phyloP scores from a whole-genome alignment of 2,888 invertebrate species.

The Gryllus longicercus region DNA sequence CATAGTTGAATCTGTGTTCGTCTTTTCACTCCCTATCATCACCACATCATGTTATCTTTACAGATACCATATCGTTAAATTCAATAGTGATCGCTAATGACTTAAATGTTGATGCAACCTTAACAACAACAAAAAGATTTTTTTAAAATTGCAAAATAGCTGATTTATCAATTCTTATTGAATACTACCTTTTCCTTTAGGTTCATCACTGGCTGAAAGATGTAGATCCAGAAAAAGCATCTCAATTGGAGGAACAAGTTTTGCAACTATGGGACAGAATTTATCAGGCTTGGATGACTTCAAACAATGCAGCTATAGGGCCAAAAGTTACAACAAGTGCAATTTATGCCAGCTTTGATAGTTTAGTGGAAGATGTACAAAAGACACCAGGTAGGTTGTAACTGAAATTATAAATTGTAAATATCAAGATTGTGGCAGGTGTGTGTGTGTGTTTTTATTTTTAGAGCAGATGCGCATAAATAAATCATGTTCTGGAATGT shows the following conservation, averaged over 20 bases:
- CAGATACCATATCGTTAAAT: too few relatives aligned
- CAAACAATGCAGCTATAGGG: slow-evolving; percentile 58
- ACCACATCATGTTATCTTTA: too few relatives aligned
- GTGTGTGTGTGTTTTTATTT: background rate
- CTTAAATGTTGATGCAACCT: too few relatives aligned
- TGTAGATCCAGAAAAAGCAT: slow-evolving; percentile 74
- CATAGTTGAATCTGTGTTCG: too few relatives aligned
- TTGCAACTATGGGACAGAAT: slow-evolving; percentile 90
- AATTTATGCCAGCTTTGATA: slow-evolving; percentile 69
- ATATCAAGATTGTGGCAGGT: too few relatives aligned
- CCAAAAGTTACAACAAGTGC: slow-evolving; percentile 72
- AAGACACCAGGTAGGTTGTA: slow-evolving; percentile 64
- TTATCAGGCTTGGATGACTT: slow-evolving; percentile 88
- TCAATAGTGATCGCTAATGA: too few relatives aligned
- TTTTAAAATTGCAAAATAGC: too few relatives aligned
- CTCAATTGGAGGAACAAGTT: slow-evolving; percentile 80
- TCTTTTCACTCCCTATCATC: too few relatives aligned
- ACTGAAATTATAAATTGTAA: background rate
- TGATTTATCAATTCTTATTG: too few relatives aligned
- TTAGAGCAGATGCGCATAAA: background rate
- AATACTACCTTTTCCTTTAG: slow-evolving; percentile 46
- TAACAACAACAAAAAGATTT: too few relatives aligned
- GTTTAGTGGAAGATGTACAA: slow-evolving; percentile 65
- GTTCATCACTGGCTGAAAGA: slow-evolving; percentile 74
- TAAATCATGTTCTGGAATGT: background rate